Conservation (phyloP, 2,797 vertebrate genomes). For the Gymnothorax javanicus region DNA sequence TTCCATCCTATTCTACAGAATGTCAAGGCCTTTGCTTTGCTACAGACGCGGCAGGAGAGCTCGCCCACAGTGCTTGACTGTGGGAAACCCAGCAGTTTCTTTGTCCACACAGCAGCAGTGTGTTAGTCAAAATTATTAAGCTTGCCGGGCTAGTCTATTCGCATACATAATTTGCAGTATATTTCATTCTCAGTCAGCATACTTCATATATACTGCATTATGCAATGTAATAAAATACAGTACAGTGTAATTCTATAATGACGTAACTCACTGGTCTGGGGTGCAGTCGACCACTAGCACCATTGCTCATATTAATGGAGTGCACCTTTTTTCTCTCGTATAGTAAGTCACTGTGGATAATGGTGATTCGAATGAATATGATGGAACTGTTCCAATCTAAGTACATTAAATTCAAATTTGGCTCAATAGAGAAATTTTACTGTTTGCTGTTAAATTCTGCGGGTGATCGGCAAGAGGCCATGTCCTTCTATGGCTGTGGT, state of each 20-base stretch:
- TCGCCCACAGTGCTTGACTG: neutral
- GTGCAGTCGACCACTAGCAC: neutral
- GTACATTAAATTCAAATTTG: neutral
- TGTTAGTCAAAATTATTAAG: no score
- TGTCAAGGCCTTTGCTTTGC: neutral
- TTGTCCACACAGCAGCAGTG: neutral
- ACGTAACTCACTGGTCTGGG: neutral
- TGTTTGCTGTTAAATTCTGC: neutral
- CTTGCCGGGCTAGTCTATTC: neutral
- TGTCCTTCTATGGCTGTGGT: neutral
- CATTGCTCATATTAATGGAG: neutral
- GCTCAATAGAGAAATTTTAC: neutral
- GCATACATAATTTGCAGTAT: neutral
- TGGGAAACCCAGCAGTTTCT: neutral
- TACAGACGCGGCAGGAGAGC: neutral
- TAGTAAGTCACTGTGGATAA: neutral
- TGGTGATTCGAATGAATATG: neutral
- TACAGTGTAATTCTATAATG: neutral
- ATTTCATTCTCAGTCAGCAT: neutral
- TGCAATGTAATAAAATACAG: no score
- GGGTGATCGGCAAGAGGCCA: neutral
- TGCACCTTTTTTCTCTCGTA: neutral
- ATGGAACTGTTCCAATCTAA: neutral
- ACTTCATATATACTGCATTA: neutral
- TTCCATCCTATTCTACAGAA: neutral